Evolutionary conservation across 2,888 invertebrate genomes (phyloP).

Genomic region (Cosmopolites sordidus): DNA sequence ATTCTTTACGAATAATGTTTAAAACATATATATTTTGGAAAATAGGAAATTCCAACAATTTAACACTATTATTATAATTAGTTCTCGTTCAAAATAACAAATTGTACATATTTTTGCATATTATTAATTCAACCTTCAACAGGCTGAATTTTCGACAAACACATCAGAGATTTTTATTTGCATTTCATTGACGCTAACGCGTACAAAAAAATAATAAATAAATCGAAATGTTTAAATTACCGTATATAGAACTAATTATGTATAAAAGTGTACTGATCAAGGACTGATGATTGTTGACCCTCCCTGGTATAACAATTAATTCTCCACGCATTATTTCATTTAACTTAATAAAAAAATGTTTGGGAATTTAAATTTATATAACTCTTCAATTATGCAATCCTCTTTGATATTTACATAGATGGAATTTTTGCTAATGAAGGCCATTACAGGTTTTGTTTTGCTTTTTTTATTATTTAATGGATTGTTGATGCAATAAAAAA

Average conservation of each 20-base stretch:
- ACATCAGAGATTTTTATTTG: no score
- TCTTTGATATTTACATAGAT: no score
- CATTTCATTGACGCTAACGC: no score
- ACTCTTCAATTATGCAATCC: no score
- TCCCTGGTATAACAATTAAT: no score
- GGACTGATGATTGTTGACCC: constrained; percentile 4
- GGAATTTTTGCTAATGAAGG: no score
- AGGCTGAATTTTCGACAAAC: neutral
- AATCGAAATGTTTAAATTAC: neutral
- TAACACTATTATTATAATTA: neutral
- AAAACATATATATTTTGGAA: no score
- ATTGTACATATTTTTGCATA: neutral
- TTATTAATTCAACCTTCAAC: neutral
- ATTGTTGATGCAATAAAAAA: constrained; percentile 34
- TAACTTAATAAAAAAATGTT: constrained; percentile 5
- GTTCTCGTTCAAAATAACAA: neutral
- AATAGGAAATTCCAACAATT: neutral
- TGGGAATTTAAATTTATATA: no score
- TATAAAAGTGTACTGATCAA: constrained; percentile 9
- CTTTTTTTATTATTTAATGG: constrained; percentile 28
- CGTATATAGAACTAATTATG: neutral
- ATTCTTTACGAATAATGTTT: neutral
- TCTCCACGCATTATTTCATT: no score
- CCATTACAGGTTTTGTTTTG: no score
- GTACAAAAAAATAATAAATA: no score